phyloP scores from a whole-genome alignment of 2,888 invertebrate species.

The Asteroscopus sphinx region DNA sequence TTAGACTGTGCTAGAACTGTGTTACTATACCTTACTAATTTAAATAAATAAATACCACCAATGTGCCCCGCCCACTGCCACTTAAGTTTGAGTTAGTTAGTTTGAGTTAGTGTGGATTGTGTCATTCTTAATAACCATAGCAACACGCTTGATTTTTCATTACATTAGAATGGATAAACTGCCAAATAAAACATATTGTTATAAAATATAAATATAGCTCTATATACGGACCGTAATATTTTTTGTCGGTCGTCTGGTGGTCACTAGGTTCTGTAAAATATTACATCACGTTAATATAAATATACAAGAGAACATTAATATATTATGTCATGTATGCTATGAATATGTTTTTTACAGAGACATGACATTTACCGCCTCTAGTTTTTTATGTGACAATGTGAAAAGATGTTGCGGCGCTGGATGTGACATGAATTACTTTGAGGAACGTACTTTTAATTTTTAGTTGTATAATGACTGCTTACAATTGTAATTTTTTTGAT shows the following conservation, averaged over 20 bases:
- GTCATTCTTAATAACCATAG: slow-evolving; percentile 16
- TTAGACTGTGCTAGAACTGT: no score
- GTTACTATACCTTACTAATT: no score
- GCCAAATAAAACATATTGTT: slow-evolving; percentile 21
- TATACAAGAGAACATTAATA: slow-evolving; percentile 45
- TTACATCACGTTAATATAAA: slow-evolving; percentile 57
- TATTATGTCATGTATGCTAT: slow-evolving; percentile 52
- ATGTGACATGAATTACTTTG: slow-evolving; percentile 16
- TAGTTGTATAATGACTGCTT: no score
- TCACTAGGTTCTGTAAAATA: slow-evolving; percentile 48
- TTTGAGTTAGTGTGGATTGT: background rate
- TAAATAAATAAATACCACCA: no score
- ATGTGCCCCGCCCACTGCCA: no score
- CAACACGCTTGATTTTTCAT: slow-evolving; percentile 22
- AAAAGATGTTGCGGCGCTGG: slow-evolving; percentile 34
- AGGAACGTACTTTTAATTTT: background rate
- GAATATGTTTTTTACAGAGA: slow-evolving; percentile 57
- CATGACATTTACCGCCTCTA: no score
- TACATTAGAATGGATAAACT: slow-evolving; percentile 20
- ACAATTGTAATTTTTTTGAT: background rate
- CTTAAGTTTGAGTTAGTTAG: no score
- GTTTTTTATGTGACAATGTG: slow-evolving; percentile 57
- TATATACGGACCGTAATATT: slow-evolving; percentile 35
- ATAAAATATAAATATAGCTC: slow-evolving; percentile 2
- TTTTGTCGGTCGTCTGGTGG: slow-evolving; percentile 55